These are phyloP conservation scores for Cantharis flavilabris DNA, from an alignment of 2,888 invertebrate species.

Conservation along the genomic window DNA sequence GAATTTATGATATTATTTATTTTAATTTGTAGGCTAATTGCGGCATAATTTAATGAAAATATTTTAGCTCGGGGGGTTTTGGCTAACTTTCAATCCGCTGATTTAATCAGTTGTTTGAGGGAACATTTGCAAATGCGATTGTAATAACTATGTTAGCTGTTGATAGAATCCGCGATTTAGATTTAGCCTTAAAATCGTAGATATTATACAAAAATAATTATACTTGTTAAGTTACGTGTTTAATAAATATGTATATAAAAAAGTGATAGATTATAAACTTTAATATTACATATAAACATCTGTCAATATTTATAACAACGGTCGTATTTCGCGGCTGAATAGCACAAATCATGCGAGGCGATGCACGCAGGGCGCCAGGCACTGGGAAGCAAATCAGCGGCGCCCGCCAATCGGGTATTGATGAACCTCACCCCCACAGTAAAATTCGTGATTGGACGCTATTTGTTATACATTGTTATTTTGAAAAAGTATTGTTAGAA, in stretches of 20 bases:
- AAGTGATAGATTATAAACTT: constrained; percentile 30
- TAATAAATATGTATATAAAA: constrained; percentile 18
- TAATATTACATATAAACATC: constrained; percentile 34
- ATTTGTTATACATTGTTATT: constrained; percentile 43
- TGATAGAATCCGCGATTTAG: background rate
- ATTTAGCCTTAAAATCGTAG: background rate
- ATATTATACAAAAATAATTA: background rate
- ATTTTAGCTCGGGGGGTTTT: background rate
- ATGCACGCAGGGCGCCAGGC: constrained; percentile 43
- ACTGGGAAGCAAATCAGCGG: constrained; percentile 44
- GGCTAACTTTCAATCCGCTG: background rate
- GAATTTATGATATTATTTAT: background rate
- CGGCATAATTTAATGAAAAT: background rate
- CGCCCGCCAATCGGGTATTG: constrained; percentile 40
- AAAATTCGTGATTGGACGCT: constrained; percentile 42
- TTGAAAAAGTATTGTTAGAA: constrained; percentile 20
- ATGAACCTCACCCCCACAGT: constrained; percentile 34
- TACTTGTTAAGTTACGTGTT: constrained; percentile 19
- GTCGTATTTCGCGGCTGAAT: constrained; percentile 40
- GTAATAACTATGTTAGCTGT: background rate
- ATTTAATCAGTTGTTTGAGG: background rate
- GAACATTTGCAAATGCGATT: background rate
- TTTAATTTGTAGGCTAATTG: background rate
- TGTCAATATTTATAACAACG: constrained; percentile 41
- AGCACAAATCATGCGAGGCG: constrained; percentile 44